Conservation (phyloP, 2,888 invertebrate species). For the Dasysyrphus albostriatus region DNA sequence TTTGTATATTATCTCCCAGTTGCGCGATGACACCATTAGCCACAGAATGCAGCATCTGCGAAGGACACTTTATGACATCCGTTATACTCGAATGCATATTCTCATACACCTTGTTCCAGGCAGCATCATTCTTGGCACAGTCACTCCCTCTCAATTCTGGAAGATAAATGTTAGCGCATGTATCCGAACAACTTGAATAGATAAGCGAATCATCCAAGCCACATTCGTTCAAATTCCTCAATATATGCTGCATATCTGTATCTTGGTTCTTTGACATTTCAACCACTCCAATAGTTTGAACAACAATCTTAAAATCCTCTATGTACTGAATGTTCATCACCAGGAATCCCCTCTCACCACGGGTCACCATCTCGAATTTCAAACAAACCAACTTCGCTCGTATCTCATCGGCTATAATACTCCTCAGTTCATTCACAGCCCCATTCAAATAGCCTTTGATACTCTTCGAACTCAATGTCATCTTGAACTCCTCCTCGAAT, state of each 20-base stretch:
- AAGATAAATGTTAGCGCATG: slow-evolving; percentile 36
- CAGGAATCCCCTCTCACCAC: slow-evolving; percentile 22
- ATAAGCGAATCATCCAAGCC: slow-evolving; percentile 48
- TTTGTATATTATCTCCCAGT: slow-evolving; percentile 7
- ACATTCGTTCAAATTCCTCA: slow-evolving; percentile 47
- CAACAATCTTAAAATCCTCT: slow-evolving; percentile 41
- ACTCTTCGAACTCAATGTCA: slow-evolving; percentile 57
- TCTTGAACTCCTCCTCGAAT: slow-evolving; percentile 61
- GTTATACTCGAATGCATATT: slow-evolving; percentile 21
- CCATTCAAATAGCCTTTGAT: slow-evolving; percentile 40
- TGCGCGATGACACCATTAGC: slow-evolving; percentile 6
- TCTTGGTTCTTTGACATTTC: slow-evolving; percentile 40
- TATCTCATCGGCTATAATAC: slow-evolving; percentile 36
- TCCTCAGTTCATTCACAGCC: slow-evolving; percentile 37
- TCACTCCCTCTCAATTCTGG: slow-evolving; percentile 17
- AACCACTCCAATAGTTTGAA: slow-evolving; percentile 55
- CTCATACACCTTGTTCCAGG: slow-evolving; percentile 21
- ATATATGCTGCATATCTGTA: slow-evolving; percentile 31
- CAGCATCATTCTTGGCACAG: slow-evolving; percentile 23
- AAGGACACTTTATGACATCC: slow-evolving; percentile 3
- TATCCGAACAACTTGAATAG: slow-evolving; percentile 55
- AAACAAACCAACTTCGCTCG: slow-evolving; percentile 43
- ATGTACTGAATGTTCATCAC: slow-evolving; percentile 41
- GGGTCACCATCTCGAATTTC: slow-evolving; percentile 44
- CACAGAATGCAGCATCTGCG: slow-evolving; percentile 24